A percentile compares a stretch with the other conserved stretches of the same genome.
These are phyloP conservation scores for Leptatherina wallacei DNA, from an alignment of 2,797 vertebrate species.

Conservation along the genomic window DNA sequence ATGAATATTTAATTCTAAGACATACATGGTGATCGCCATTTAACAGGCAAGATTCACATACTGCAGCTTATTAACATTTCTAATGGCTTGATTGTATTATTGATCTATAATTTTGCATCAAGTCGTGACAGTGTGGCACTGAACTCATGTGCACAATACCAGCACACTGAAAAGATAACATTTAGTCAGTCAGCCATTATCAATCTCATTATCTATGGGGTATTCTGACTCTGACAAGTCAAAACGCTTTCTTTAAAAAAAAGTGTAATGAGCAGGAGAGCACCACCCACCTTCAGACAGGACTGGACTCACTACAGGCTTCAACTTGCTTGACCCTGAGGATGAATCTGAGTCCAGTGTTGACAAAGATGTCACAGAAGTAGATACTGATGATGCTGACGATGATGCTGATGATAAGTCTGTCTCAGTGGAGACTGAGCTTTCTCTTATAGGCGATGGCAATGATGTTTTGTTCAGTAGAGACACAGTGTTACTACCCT, in stretches of 20 bases:
- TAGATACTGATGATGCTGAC: constrained; percentile 54
- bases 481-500: constrained; percentile 61
- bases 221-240: constrained; percentile 4
- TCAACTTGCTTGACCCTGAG: constrained; percentile 58
- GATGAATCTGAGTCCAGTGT: constrained; percentile 42
- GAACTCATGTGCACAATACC: background rate
- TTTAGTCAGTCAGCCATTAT: background rate
- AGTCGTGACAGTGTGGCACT: background rate
- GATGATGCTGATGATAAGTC: constrained; percentile 50
- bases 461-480: constrained; percentile 61
- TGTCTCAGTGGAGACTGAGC: constrained; percentile 36
- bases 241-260: constrained; percentile 1
- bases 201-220: background rate
- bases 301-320: constrained; percentile 33
- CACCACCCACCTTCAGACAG: constrained; percentile 66
- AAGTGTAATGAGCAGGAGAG: background rate
- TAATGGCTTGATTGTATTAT: background rate
- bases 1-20: too few relatives aligned
- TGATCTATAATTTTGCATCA: background rate
- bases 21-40: too few relatives aligned
- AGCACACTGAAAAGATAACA: background rate
- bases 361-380: constrained; percentile 42
- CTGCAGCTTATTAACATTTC: too few relatives aligned
- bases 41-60: too few relatives aligned
- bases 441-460: constrained; percentile 51